phyloP scores from a whole-genome alignment of 2,113 vertebrate genomes.

The Orientallactaga bullata region DNA sequence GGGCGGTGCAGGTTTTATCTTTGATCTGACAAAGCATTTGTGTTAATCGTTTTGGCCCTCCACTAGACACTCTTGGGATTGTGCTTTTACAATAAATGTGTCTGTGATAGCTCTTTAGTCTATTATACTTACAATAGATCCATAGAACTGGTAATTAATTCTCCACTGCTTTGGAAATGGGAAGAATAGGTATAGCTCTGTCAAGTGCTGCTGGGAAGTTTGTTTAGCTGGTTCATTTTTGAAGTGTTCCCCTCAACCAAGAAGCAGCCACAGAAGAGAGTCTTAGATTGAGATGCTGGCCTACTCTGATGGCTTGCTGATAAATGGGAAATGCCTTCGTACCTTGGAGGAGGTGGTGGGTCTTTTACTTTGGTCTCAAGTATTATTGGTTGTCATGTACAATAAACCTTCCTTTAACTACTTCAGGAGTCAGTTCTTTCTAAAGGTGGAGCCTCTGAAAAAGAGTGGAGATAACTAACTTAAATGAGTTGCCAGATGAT shows the following conservation, averaged over 20 bases:
- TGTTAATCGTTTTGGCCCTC: constrained; percentile 94
- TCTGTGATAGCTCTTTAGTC: constrained; percentile 95
- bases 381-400: constrained; percentile 57
- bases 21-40: constrained; percentile 95
- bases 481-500: constrained; percentile 32
- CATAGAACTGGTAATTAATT: constrained; percentile 95
- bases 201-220: constrained; percentile 93
- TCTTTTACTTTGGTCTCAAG: constrained; percentile 72
- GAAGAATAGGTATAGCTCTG: constrained; percentile 94
- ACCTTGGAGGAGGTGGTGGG: constrained; percentile 54
- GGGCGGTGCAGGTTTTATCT: constrained; percentile 93
- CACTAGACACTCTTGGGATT: constrained; percentile 93
- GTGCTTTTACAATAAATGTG: constrained; percentile 95
- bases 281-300: constrained; percentile 79
- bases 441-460: constrained; percentile 51
- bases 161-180: constrained; percentile 93
- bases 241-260: constrained; percentile 90
- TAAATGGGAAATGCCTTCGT: constrained; percentile 80
- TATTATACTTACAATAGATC: constrained; percentile 95
- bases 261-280: constrained; percentile 82
- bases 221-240: constrained; percentile 92
- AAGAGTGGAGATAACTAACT: constrained; percentile 25
- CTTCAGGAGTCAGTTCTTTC: constrained; percentile 48
- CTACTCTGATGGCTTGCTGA: constrained; percentile 59
- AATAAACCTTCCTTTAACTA: constrained; percentile 65